Evolutionary conservation across 1,140 invertebrate genomes (phyloP).

Genomic region (Nephila pilipes): DNA sequence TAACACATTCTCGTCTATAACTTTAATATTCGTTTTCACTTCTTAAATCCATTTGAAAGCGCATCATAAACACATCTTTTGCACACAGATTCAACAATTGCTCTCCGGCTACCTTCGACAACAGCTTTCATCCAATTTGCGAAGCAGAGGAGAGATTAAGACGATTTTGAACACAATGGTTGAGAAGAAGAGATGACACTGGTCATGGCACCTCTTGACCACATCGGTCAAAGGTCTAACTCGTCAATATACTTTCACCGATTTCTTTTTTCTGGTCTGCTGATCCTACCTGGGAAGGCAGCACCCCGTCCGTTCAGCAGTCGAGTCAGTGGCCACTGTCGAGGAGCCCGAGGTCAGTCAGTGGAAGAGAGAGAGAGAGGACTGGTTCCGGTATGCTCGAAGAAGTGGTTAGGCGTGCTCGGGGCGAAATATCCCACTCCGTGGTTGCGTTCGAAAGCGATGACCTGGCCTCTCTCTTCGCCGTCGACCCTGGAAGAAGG

Average conservation of each 20-base stretch:
- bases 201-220: no score
- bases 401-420: background rate
- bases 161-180: no score
- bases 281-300: background rate
- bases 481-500: background rate
- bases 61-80: no score
- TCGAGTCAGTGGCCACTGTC: background rate
- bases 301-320: background rate
- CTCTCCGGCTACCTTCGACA: no score
- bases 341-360: background rate
- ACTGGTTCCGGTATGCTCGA: slow-evolving; percentile 40
- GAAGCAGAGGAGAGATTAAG: no score
- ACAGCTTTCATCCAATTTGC: no score
- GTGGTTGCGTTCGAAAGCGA: slow-evolving; percentile 17
- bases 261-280: background rate
- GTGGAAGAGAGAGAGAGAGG: background rate
- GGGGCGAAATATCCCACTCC: slow-evolving; percentile 17
- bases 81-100: no score
- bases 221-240: background rate
- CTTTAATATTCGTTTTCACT: no score
- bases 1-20: no score
- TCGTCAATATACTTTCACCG: background rate
- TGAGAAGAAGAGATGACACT: no score
- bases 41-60: no score
- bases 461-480: background rate